phyloP scores from a whole-genome alignment of 2,797 vertebrate genomes.

The Dendrocincla tyrannina region DNA sequence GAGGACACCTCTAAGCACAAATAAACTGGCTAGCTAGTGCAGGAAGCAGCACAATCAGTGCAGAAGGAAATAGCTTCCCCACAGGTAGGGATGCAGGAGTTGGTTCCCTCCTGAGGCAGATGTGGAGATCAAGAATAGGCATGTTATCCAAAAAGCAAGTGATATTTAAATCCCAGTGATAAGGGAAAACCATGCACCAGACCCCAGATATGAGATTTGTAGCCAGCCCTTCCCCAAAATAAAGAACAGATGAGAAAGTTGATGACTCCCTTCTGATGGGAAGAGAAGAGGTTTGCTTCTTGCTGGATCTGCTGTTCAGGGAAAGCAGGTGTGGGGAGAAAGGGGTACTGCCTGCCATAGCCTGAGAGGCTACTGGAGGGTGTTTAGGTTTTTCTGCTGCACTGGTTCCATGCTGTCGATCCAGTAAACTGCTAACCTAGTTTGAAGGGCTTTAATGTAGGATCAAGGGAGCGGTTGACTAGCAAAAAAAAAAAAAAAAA shows the following conservation, averaged over 20 bases:
- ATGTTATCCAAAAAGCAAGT: neutral
- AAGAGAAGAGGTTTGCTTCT: neutral
- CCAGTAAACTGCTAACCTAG: conserved; percentile 39
- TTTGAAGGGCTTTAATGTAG: conserved; percentile 33
- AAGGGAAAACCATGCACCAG: neutral
- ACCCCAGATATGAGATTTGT: neutral
- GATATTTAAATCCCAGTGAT: neutral
- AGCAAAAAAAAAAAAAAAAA: no score
- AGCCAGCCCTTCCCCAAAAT: neutral
- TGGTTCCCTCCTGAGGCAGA: neutral
- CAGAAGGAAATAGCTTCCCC: neutral
- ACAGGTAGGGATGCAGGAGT: neutral
- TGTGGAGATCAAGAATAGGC: neutral
- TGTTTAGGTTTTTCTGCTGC: neutral
- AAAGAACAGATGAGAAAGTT: neutral
- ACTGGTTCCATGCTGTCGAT: neutral
- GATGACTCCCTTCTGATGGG: neutral
- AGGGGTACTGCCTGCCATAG: neutral
- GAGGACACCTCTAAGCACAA: neutral
- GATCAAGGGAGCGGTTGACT: neutral
- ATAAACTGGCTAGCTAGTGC: neutral
- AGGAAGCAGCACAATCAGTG: neutral
- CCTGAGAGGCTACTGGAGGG: neutral
- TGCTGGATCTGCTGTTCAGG: neutral
- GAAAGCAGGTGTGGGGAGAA: neutral